Base-by-base conservation (phyloP, 1,140 invertebrate species). In the Pseudoatta argentina region DNA sequence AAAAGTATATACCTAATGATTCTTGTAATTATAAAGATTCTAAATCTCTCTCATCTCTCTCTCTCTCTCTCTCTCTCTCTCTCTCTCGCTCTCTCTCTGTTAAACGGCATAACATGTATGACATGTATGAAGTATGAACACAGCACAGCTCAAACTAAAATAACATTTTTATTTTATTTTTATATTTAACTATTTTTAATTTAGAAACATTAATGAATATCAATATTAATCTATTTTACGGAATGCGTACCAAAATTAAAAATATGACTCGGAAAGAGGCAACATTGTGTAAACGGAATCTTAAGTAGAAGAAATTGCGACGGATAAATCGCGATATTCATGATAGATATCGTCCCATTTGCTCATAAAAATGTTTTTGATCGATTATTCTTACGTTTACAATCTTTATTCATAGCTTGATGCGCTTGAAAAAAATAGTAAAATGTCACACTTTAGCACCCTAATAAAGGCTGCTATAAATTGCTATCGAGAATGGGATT, bases 401-500 rank as follows among this genome's bases (percentile, higher is more conserved):
- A 39, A 78, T 30, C 18, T 30, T 48, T 63, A 34, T 44, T 51
- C 24, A 27, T 14, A 18, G 12, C 10, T 66, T 16, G 27, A 66
- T 12, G 16, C 12, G 6, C 59, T 12, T n/a, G 18, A 44, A 77
- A 48, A 63, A 78, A 51, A 39, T n/a, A 66, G 59, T 51, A 34
- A 71, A 71, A 71, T 30, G 30, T 81, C n/a, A 39, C 48, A 57
- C 48, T 69, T 79, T 24, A 67, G 6, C 27, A 55, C 27, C 30
- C 8, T 81, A 81, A 67, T 55, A 69, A 55, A 48, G 51, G 30
- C 3, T 69, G 30, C 48, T 71, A 44, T 69, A 81, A 81, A 71
- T 79, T 81, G 64, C 34, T n/a, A 81, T 71, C 51, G 30, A 71
- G 16, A 61, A 12, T 12, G 77, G 48, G 27, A 51, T 44, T 55